Percentiles rank a stretch among this genome's conserved stretches.
Evolutionary conservation across 2,888 invertebrate genomes (phyloP).

Genomic region (Rhopalosiphum nymphaeae): DNA sequence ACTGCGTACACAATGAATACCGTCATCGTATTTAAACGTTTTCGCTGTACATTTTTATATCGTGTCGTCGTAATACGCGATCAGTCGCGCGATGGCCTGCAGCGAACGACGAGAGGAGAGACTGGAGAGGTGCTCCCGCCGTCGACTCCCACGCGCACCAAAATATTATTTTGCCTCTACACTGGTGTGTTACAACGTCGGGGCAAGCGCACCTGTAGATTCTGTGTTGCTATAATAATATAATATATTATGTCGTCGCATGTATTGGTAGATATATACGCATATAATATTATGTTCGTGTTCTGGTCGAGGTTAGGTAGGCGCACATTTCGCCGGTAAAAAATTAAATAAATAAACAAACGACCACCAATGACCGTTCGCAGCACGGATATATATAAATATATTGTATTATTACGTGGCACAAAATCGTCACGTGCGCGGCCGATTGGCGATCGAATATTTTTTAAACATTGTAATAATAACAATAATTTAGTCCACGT

Average conservation of each 20-base stretch:
- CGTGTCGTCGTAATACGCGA: neutral
- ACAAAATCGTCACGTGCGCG: neutral
- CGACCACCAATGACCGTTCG: neutral
- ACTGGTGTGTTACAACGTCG: neutral
- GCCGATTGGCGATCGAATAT: neutral
- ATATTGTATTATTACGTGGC: neutral
- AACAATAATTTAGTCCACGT: neutral
- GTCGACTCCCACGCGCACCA: neutral
- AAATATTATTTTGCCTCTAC: neutral
- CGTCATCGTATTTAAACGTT: neutral
- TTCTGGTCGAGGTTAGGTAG: neutral
- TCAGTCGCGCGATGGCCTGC: neutral
- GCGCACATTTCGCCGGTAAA: neutral
- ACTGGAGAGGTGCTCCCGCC: neutral
- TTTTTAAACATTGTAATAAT: neutral
- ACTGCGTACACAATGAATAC: neutral
- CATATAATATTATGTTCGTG: neutral
- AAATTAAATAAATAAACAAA: conserved; percentile 15
- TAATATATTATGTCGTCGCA: neutral
- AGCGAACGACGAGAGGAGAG: neutral
- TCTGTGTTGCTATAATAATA: neutral
- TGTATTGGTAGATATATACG: neutral
- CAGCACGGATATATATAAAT: neutral
- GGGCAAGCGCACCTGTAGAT: neutral
- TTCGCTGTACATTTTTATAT: neutral